phyloP scores from a whole-genome alignment of 2,113 vertebrate species.

The Smithornis capensis region DNA sequence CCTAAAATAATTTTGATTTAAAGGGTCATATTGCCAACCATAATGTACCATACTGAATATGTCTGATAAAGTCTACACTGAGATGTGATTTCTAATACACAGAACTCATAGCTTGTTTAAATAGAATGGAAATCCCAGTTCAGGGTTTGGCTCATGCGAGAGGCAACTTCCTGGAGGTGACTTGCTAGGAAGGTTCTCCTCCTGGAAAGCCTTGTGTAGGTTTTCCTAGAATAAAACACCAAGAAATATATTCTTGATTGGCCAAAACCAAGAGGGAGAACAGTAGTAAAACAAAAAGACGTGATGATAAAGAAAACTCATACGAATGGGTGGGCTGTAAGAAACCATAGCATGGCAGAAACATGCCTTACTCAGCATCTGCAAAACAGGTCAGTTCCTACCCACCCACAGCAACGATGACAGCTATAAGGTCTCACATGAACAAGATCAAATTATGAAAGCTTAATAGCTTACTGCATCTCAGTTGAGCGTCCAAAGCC shows the following conservation, averaged over 20 bases:
- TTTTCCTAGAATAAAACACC: background rate
- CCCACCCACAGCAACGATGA: background rate
- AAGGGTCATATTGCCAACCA: background rate
- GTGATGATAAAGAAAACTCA: background rate
- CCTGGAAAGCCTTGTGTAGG: background rate
- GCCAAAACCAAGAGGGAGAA: background rate
- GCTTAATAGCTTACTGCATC: background rate
- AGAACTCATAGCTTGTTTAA: background rate
- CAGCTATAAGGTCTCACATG: background rate
- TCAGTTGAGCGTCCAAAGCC: background rate
- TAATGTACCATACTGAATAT: background rate
- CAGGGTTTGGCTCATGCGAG: background rate
- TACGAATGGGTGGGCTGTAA: fast-evolving
- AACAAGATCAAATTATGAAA: background rate
- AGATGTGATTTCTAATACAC: background rate
- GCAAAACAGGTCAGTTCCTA: fast-evolving
- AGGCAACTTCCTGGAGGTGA: background rate
- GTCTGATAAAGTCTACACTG: background rate
- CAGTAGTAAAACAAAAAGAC: background rate
- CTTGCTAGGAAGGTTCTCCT: background rate
- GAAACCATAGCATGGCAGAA: background rate
- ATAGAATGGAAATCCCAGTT: background rate
- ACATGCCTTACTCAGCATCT: background rate
- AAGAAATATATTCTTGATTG: background rate
- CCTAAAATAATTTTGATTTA: constrained; percentile 22